phyloP scores from a whole-genome alignment of 2,113 vertebrate genomes.

The Zosterops japonicus region DNA sequence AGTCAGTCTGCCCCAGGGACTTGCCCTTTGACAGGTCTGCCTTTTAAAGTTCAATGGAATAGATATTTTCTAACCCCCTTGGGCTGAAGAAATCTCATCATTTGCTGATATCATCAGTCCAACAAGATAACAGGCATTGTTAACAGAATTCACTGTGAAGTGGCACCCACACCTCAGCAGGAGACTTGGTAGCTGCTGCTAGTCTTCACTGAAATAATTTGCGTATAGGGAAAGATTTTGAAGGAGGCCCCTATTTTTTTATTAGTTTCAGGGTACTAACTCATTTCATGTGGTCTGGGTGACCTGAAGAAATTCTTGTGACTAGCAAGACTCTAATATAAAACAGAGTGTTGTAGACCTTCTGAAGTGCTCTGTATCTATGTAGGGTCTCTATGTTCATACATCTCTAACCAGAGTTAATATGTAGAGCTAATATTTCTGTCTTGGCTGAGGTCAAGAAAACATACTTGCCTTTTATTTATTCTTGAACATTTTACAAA shows the following conservation, averaged over 20 bases:
- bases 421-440: constrained; percentile 3
- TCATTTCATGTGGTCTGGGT: neutral
- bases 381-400: neutral
- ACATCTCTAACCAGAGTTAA: neutral
- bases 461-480: constrained; percentile 50
- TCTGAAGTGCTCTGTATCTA: neutral
- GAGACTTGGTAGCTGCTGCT: neutral
- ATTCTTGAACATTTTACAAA: constrained; percentile 39
- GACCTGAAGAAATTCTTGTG: constrained; percentile 12
- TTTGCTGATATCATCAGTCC: constrained; percentile 55
- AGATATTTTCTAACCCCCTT: constrained; percentile 28
- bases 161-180: neutral
- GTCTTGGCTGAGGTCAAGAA: constrained; percentile 2
- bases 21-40: constrained; percentile 42
- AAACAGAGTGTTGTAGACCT: neutral
- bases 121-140: neutral
- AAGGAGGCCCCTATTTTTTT: neutral
- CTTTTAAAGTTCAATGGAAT: constrained; percentile 56
- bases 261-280: neutral
- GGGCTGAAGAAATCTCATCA: constrained; percentile 37
- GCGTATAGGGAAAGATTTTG: neutral
- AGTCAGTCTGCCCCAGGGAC: constrained; percentile 10
- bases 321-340: neutral
- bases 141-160: constrained; percentile 17
- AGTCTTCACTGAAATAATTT: neutral